Evolutionary conservation across 2,797 vertebrate genomes (phyloP).

Genomic region (Stomatorhinus walkeri): DNA sequence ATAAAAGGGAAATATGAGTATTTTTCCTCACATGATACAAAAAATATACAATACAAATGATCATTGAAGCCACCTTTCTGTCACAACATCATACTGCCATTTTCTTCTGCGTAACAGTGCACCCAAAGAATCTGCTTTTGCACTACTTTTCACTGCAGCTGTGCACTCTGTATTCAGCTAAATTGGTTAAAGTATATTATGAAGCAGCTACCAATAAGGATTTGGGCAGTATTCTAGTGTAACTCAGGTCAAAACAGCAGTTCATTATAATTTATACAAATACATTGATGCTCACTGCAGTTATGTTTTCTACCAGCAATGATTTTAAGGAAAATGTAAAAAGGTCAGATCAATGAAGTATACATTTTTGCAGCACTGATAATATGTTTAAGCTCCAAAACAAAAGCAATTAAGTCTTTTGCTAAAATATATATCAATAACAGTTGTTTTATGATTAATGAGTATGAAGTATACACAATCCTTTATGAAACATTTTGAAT

Average conservation of each 20-base stretch:
- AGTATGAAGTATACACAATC: constrained; percentile 47
- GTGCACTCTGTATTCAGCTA: neutral
- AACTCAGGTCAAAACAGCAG: constrained; percentile 34
- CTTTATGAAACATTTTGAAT: constrained; percentile 45
- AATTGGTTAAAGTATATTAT: neutral
- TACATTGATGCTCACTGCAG: constrained; percentile 47
- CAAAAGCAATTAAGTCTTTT: constrained; percentile 40
- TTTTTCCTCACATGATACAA: constrained; percentile 13
- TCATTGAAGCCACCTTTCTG: constrained; percentile 21
- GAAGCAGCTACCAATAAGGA: constrained; percentile 17
- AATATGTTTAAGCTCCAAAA: constrained; percentile 48
- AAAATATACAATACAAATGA: constrained; percentile 37
- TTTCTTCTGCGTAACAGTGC: neutral
- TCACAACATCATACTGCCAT: constrained; percentile 16
- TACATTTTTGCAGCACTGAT: constrained; percentile 45
- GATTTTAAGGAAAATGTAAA: constrained; percentile 41
- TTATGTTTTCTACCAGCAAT: constrained; percentile 43
- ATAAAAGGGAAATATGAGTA: neutral
- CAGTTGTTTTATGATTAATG: constrained; percentile 34
- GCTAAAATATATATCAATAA: constrained; percentile 38
- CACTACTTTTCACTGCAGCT: neutral
- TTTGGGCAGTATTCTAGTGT: constrained; percentile 21
- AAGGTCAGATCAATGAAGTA: constrained; percentile 41
- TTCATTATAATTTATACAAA: constrained; percentile 54
- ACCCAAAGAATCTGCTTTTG: neutral